phyloP scores from a whole-genome alignment of 2,113 vertebrate species.

The Erythrocercus mccallii region DNA sequence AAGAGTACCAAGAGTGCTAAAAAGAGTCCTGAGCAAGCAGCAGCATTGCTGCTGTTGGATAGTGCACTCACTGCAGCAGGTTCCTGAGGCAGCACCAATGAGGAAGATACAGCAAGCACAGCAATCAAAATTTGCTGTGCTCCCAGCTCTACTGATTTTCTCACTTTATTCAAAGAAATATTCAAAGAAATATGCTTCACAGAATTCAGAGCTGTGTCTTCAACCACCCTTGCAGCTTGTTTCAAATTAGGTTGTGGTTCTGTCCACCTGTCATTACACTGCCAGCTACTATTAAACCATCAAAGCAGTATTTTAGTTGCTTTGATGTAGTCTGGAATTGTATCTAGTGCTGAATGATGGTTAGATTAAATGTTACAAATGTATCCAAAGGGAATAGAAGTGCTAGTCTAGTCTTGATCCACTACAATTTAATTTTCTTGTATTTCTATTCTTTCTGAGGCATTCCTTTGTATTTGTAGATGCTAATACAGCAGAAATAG shows the following conservation, averaged over 20 bases:
- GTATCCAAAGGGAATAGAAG: constrained; percentile 61
- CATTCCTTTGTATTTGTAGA: not conserved
- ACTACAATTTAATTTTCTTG: not conserved
- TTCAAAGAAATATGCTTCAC: not conserved
- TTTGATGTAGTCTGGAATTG: constrained; percentile 71
- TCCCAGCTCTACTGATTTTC: not conserved
- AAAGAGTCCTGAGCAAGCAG: not conserved
- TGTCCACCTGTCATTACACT: constrained; percentile 66
- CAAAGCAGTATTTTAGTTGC: constrained; percentile 69
- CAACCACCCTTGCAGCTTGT: constrained; percentile 8
- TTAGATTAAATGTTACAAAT: constrained; percentile 71
- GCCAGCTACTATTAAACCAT: constrained; percentile 66
- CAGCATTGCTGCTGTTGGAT: not conserved
- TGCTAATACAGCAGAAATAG: not conserved
- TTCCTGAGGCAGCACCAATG: not conserved
- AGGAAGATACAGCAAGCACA: not conserved
- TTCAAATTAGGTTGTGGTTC: constrained; percentile 55
- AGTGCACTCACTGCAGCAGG: not conserved
- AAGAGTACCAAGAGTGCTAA: not conserved
- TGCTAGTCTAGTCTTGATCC: not conserved
- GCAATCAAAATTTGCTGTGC: not conserved
- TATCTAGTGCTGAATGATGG: constrained; percentile 51
- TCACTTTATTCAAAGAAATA: not conserved
- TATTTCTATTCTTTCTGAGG: not conserved
- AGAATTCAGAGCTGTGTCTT: not conserved